These are phyloP conservation scores for Tryphoninae sp. DNA, from an alignment of 2,888 invertebrate genomes.

Conservation along the genomic window DNA sequence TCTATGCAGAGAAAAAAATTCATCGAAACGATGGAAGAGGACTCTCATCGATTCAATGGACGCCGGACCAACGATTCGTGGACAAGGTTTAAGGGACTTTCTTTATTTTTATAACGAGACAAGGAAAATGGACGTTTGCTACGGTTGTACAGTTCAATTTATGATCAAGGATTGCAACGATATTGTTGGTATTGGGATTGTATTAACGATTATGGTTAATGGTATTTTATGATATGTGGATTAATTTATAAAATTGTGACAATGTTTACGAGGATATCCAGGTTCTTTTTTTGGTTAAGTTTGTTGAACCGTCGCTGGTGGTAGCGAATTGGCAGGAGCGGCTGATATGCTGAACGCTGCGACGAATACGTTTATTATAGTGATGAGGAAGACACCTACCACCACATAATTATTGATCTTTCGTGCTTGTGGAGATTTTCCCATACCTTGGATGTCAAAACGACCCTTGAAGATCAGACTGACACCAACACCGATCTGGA, in stretches of 20 bases:
- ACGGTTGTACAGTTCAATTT: no score
- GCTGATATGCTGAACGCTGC: constrained; percentile 84
- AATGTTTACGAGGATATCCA: not conserved
- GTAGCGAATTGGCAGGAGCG: constrained; percentile 31
- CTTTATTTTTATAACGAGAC: no score
- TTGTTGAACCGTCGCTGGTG: not conserved
- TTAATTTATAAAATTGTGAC: no score
- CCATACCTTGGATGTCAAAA: constrained; percentile 82
- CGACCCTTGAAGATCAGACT: constrained; percentile 85
- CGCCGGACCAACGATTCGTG: not conserved
- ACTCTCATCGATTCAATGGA: not conserved
- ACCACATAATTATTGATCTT: constrained; percentile 85
- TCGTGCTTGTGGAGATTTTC: constrained; percentile 82
- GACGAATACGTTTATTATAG: constrained; percentile 87
- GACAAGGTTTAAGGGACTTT: not conserved
- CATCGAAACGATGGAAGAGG: not conserved
- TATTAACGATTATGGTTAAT: no score
- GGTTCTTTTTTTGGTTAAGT: not conserved
- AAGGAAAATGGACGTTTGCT: no score
- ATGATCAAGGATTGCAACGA: no score
- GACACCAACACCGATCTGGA: constrained; percentile 83
- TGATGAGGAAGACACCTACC: constrained; percentile 86
- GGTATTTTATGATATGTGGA: no score
- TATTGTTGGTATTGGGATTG: no score
- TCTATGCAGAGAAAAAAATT: not conserved